Base-by-base conservation (phyloP, 2,113 vertebrate genomes). In the Tragelaphus strepsiceros region DNA sequence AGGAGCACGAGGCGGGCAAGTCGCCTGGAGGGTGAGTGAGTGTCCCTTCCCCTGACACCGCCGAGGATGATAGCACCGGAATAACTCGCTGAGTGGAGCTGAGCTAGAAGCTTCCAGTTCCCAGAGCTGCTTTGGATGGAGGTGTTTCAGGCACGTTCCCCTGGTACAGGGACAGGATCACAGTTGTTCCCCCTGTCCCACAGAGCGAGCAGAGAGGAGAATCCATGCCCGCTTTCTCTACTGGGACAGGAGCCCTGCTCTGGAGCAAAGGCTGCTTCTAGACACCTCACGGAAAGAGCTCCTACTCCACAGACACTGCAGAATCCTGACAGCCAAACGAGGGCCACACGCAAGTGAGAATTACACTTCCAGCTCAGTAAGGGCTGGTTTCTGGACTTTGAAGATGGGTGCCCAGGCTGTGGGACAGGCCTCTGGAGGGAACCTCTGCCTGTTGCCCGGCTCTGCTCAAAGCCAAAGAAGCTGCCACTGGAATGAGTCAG, bases 361-460 rank as follows among this genome's bases (percentile, higher is more conserved):
- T 54, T 17, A 39, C 61, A 35, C n/a, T 67, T 88, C 12, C 9
- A 13, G 22, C 7, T 35, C 61, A 21, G 30, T 4, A 56, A 67
- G 39, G 59, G 3, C 62, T 17, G 54, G 30, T 35, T 91, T 62
- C 54, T 19, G 21, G 78, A 67, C 82, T 88, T 91, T 43, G 62
- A 91, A 59, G 64, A 64, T 21, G 67, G 51, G 53, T 3, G 58
- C 30, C 80, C 35, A 4, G 39, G 49, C 49, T 71, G 26, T 7
- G 4, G 32, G 6, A 39, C 19, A 7, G n/a, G 13, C 46, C 11
- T 46, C 53, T 64, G 1, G 0, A 58, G n/a, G n/a, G 53, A 82
- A 16, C 19, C 22, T n/a, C 1, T 32, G 49, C 19, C 11, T n/a
- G 12, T 64, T 12, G 3, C 5, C 0, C 3, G 0, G 28, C 26